Percentiles rank a stretch among this genome's conserved stretches.
Conservation (phyloP, 1,140 invertebrate genomes). For the Drosophila arizonae region DNA sequence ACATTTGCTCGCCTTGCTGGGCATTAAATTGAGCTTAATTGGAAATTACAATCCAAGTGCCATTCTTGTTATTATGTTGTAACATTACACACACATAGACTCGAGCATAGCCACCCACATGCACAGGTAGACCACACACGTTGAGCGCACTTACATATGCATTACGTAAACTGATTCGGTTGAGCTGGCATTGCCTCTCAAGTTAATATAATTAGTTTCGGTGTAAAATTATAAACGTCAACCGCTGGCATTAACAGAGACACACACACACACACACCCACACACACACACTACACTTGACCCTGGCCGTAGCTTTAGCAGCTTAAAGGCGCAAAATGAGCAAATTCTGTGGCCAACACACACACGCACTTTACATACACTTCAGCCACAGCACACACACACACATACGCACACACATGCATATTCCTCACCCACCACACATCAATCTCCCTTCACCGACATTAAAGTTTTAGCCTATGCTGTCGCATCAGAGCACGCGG, state of each 20-base stretch:
- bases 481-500: slow-evolving; percentile 21
- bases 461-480: slow-evolving; percentile 27
- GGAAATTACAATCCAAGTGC: slow-evolving; percentile 72
- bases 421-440: not conserved
- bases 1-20: slow-evolving; percentile 27
- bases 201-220: slow-evolving; percentile 78
- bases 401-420: slow-evolving; percentile 3
- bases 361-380: not conserved
- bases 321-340: slow-evolving; percentile 56
- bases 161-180: slow-evolving; percentile 77
- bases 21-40: slow-evolving; percentile 74
- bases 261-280: slow-evolving; percentile 13
- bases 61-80: slow-evolving; percentile 43
- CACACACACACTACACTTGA: slow-evolving; percentile 8
- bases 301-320: slow-evolving; percentile 40
- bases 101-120: slow-evolving; percentile 4
- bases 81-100: slow-evolving; percentile 5
- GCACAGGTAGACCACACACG: slow-evolving; percentile 10
- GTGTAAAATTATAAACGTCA: slow-evolving; percentile 75
- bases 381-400: slow-evolving; percentile 12
- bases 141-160: slow-evolving; percentile 64
- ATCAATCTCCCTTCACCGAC: not conserved
- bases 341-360: slow-evolving; percentile 50
- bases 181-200: slow-evolving; percentile 37
- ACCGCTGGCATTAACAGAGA: slow-evolving; percentile 43